Evolutionary conservation across 1,140 invertebrate species (phyloP).

Genomic region (Aphis gossypii): DNA sequence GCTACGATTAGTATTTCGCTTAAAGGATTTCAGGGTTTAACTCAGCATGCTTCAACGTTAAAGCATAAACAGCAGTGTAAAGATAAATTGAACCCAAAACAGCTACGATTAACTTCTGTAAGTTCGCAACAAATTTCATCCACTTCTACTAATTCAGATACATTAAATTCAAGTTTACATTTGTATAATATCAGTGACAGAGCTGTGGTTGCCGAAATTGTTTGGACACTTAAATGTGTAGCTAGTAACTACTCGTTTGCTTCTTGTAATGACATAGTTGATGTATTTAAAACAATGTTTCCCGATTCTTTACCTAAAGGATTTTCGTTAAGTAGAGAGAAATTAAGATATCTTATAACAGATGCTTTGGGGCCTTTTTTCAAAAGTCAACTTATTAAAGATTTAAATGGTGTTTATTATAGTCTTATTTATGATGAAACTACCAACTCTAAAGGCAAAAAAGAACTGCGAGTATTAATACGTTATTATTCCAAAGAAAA

Average conservation of each 20-base stretch:
- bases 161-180: neutral
- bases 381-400: neutral
- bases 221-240: neutral
- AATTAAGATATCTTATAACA: neutral
- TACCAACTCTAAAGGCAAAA: neutral
- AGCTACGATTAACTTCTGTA: neutral
- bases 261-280: neutral
- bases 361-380: neutral
- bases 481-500: neutral
- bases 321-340: neutral
- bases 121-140: neutral
- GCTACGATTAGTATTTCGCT: neutral
- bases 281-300: neutral
- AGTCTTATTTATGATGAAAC: conserved; percentile 17
- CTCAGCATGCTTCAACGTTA: neutral
- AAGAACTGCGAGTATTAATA: neutral
- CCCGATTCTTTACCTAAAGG: neutral
- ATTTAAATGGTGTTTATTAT: neutral
- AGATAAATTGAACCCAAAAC: neutral
- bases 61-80: neutral
- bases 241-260: neutral
- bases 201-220: neutral
- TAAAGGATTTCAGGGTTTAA: neutral
- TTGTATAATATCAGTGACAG: conserved; percentile 8
- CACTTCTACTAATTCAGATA: neutral